Evolutionary conservation across 2,888 invertebrate species (phyloP), one percentile per base, ranked within the genome.

Genomic region (Hartigia nigra): DNA sequence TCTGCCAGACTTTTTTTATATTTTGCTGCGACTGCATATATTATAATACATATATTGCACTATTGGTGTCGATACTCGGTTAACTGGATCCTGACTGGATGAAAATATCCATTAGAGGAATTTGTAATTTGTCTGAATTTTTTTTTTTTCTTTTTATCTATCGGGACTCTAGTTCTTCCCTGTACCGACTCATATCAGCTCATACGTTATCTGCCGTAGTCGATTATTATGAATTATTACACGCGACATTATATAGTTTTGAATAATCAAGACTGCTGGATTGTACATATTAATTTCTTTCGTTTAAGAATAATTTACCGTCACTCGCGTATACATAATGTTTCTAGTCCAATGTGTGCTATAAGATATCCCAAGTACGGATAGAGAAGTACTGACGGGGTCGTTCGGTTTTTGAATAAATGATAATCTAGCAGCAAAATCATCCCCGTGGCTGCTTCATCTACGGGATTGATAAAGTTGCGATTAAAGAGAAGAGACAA

Each of bases 311-410:
- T 81, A 80, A 81, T 84, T 81, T 84, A 81, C 81, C 81, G 80
- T 78, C 80, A 82, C 78, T 82, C 76, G 76, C 76, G 80, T 79
- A 79, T 77, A 80, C 75, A 81, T 80, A 81, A 81, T 83, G 82
- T 84, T 55, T 86, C 86, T 86, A 86, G 86, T 86, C 86, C 82
- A 82, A 82, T 79, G 81, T 80, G 84, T 84, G 84, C 83, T 85
- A 84, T 80, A 80, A 12, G 31, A 31, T 72, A 72, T 55, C 55
- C 55, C 55, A 55, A 0, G 23, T 23, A 23, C 23, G 55, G 55
- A 55, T 55, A 55, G 9, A 55, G 55, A 55, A 55, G 55, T 55
- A 14, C 55, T 23, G 23, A 55, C 23, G 55, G 55, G 55, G 55
- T 55, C 55, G 23, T 55, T 23, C 55, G 23, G 9, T 55, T 39